Percentiles rank a stretch among this genome's conserved stretches.
Evolutionary conservation across 23 tunicate genomes (phyloP).

Genomic region (Botrylloides violaceus): DNA sequence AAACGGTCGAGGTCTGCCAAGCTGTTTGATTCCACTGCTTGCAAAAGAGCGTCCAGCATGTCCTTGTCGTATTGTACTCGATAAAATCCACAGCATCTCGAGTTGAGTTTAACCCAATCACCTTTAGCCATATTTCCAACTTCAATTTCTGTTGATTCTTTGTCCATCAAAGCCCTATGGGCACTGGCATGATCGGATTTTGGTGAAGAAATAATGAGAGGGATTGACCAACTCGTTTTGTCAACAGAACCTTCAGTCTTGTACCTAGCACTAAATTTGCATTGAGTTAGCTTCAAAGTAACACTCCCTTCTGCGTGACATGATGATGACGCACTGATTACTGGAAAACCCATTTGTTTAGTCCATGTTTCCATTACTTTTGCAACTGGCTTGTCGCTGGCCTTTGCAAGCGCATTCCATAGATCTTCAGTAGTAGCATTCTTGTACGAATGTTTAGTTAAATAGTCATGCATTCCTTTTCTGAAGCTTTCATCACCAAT

Average conservation of each 20-base stretch:
- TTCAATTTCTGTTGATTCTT: constrained; percentile 38
- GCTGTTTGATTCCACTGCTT: constrained; percentile 45
- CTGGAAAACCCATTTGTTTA: constrained; percentile 92
- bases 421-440: constrained; percentile 97
- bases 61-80: constrained; percentile 74
- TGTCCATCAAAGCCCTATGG: constrained; percentile 25
- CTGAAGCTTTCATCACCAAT: constrained; percentile 90
- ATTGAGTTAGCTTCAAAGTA: constrained; percentile 65
- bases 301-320: constrained; percentile 50
- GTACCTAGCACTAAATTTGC: constrained; percentile 70
- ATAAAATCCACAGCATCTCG: constrained; percentile 76
- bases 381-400: constrained; percentile 86
- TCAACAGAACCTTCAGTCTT: constrained; percentile 24
- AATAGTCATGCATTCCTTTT: constrained; percentile 75
- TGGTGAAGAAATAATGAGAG: constrained; percentile 43
- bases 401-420: constrained; percentile 86
- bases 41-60: constrained; percentile 46
- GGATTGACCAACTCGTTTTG: constrained; percentile 59
- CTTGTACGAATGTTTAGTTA: constrained; percentile 81
- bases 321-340: constrained; percentile 45
- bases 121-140: constrained; percentile 51
- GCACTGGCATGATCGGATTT: constrained; percentile 16
- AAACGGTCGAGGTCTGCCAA: constrained; percentile 63
- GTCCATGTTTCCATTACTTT: constrained; percentile 96
- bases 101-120: constrained; percentile 86